Evolutionary conservation across 2,888 invertebrate genomes (phyloP), one percentile per base, ranked within the genome.

Genomic region (Caenorhabditis becei): DNA sequence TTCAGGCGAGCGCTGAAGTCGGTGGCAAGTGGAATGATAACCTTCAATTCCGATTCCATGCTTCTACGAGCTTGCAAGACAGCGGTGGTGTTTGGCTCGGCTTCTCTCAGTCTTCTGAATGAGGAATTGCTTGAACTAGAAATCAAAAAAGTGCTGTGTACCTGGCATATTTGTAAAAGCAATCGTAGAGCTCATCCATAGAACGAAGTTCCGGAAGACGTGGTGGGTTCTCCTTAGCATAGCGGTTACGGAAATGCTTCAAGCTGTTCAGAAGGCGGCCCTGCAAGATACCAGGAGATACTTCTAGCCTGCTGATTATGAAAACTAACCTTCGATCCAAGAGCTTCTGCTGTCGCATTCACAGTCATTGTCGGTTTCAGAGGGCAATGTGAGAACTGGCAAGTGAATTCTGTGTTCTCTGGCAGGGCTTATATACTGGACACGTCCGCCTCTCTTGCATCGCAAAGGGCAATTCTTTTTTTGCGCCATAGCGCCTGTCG

Each of bases 391-490:
- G 26, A 53, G 47, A 20, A 4, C 5, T 11, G 28, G 49, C 28
- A 47, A 41, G 16, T 71, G 51, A 41, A 37, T 59, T 74, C 65
- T 59, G 18, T 23, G 26, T 20, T 14, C 24, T 66, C 18, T 35
- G 35, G 47, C 10, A 28, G 26, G 23, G 56, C 44, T 74, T 72
- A 35, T 74, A 74, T 74, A 59, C 65, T 8, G n/a, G 47, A 44
- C 26, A 26, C 44, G 32, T 70, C 37, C 24, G n/a, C 77, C 63
- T 58, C 72, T 56, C 65, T 35, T 66, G 49, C 67, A 59, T 67
- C 44, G 47, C 54, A 79, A 78, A 79, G 79, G 74, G 72, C 72
- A 72, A 67, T n/a, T 41, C 20, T 63, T 75, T 80, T 75, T 75
- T 56, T 75, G 58, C 28, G 18, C 10, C 18, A 58, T 35, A 23